These are phyloP conservation scores for Takifugu bimaculatus DNA, from an alignment of 2,113 vertebrate species.

Conservation along the genomic window DNA sequence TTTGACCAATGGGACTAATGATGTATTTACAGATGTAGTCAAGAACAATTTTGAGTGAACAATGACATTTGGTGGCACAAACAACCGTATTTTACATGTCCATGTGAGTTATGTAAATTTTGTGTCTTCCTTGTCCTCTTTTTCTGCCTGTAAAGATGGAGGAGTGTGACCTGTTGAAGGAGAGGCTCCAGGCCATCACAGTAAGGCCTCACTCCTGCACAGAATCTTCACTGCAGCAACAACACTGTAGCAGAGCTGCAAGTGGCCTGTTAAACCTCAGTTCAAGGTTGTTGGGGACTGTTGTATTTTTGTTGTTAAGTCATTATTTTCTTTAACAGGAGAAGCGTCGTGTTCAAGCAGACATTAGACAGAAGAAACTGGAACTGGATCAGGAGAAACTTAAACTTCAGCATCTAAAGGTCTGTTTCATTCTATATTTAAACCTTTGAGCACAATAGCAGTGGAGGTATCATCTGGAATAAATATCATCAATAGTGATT, in stretches of 20 bases:
- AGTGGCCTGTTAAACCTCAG: no score
- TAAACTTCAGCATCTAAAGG: conserved; percentile 53
- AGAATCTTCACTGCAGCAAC: no score
- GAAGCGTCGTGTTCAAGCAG: conserved; percentile 49
- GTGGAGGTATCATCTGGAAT: neutral
- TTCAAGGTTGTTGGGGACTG: no score
- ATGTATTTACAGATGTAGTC: no score
- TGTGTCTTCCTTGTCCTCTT: neutral
- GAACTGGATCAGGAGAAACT: conserved; percentile 58
- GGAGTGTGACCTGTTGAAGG: conserved; percentile 43
- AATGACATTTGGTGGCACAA: no score
- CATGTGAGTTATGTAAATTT: neutral
- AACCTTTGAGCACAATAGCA: neutral
- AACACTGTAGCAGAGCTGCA: no score
- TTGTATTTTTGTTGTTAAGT: neutral
- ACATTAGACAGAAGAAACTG: conserved; percentile 50
- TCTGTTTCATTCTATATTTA: neutral
- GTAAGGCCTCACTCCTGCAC: conserved; percentile 17
- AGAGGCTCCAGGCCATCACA: conserved; percentile 55
- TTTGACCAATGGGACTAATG: no score
- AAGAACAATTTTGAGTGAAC: no score
- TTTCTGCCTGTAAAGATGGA: conserved; percentile 32
- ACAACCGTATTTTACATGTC: no score
- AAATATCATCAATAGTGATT: neutral
- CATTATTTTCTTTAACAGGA: conserved; percentile 25